phyloP scores from a whole-genome alignment of 2,797 vertebrate genomes.

The Gambelia wislizenii region DNA sequence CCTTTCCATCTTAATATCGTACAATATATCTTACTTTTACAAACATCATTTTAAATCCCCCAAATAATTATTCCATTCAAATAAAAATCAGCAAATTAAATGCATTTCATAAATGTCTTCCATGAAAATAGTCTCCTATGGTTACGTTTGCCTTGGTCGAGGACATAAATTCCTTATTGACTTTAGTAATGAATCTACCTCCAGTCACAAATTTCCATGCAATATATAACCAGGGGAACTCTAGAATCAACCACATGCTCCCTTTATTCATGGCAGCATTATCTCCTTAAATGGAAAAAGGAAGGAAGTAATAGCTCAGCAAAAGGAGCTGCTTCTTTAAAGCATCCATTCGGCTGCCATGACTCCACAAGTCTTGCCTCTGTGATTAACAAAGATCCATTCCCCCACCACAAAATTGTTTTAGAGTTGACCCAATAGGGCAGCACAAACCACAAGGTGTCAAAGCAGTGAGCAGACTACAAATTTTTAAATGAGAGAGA shows the following conservation, averaged over 20 bases:
- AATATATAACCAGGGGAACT: constrained; percentile 54
- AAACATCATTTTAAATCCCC: constrained; percentile 45
- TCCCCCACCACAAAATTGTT: background rate
- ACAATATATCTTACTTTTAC: constrained; percentile 11
- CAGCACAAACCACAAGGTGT: background rate
- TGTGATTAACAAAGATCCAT: background rate
- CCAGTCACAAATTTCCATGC: constrained; percentile 62
- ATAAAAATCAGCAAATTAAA: constrained; percentile 65
- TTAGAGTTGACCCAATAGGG: background rate
- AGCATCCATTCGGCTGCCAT: background rate
- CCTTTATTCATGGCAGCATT: constrained; percentile 51
- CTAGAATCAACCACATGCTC: constrained; percentile 52
- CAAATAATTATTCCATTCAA: constrained; percentile 48
- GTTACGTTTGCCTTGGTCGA: constrained; percentile 48
- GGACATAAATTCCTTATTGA: constrained; percentile 57
- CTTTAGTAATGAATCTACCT: constrained; percentile 73
- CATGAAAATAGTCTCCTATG: constrained; percentile 65
- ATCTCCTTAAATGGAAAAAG: constrained; percentile 34
- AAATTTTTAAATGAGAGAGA: background rate
- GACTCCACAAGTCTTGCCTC: background rate
- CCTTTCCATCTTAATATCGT: constrained; percentile 18
- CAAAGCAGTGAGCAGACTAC: background rate
- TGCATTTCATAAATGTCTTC: constrained; percentile 40
- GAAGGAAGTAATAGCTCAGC: constrained; percentile 39
- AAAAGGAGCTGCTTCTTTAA: constrained; percentile 32